These are phyloP conservation scores for Monodelphis domestica DNA, from an alignment of 2,797 vertebrate genomes.

Conservation along the genomic window DNA sequence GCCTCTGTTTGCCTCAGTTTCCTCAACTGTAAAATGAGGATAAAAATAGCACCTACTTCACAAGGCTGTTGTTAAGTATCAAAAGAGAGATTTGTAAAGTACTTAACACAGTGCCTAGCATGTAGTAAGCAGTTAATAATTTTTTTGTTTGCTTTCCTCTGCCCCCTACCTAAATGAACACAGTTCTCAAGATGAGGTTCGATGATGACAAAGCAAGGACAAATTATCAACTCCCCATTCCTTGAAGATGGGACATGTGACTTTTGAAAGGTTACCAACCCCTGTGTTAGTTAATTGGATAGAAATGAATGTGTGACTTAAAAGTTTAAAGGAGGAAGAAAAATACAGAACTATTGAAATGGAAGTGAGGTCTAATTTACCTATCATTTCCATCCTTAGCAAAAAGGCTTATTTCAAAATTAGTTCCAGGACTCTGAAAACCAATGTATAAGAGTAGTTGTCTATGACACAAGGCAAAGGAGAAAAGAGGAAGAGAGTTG, in stretches of 20 bases:
- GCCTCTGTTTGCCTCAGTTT: no score
- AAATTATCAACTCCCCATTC: no score
- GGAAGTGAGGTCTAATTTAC: background rate
- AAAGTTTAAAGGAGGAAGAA: slow-evolving; percentile 6
- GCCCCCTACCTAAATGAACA: no score
- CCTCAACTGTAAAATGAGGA: no score
- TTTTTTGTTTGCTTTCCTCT: no score
- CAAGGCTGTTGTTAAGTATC: no score
- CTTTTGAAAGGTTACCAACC: slow-evolving; percentile 31
- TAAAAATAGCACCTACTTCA: no score
- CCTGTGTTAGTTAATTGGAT: slow-evolving; percentile 60
- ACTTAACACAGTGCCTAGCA: no score
- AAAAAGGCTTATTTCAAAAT: background rate
- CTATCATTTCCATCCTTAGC: background rate
- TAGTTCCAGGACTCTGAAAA: background rate
- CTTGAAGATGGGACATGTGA: slow-evolving; percentile 47
- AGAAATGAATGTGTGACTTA: slow-evolving; percentile 56
- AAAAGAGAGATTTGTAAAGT: no score
- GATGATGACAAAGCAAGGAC: no score
- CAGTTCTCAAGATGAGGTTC: no score
- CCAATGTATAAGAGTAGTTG: background rate
- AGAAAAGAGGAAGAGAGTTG: background rate
- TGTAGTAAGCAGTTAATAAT: no score
- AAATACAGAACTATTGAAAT: background rate
- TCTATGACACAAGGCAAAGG: background rate